Base-by-base conservation (phyloP, 2,797 vertebrate genomes). In the Ambastaia sidthimunki region DNA sequence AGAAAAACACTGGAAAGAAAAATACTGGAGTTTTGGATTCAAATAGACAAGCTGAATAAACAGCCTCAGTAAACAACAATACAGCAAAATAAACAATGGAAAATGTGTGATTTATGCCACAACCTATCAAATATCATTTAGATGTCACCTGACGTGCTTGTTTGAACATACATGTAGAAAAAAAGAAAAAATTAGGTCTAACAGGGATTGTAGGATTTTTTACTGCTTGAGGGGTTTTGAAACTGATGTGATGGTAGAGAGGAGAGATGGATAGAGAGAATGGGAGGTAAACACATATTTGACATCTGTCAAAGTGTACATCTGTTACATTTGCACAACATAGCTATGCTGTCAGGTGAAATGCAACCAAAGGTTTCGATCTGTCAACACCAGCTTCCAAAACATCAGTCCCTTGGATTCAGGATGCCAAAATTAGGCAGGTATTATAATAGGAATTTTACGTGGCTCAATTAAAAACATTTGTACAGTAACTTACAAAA, bases 341-440 rank as follows among this genome's bases (percentile, higher is more conserved):
- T 28, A 76, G 63, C 74, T 60, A 77, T 73, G 70, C 60, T 73
- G n/a, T 52, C 11, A 65, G 63, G 80, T 28, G 63, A 74, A 73
- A 74, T 16, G 41, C 47, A 50, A 74, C 9, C 41, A 67, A 60
- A 62, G 55, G 44, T 82, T 47, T 74, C 21, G 34, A 74, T 44
- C 50, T 78, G 41, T 78, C 54, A 81, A 81, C 78, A 73, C 4
- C 65, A 54, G 41, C 12, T 23, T 21, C 19, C 4, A 28, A 60
- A 13, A 28, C 66, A 44, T 75, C 23, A 41, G 74, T 62, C 41
- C 52, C 54, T 74, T 70, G n/a, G n/a, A n/a, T n/a, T n/a, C n/a
- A n/a, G 73, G 37, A 73, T 25, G 31, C 44, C 28, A 21, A 60
- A 60, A 25, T 60, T 25, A 60, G 19, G 7, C 25, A n/a, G n/a